Evolutionary conservation across 2,797 vertebrate species (phyloP).

Genomic region (Myioborus melanocephalus): DNA sequence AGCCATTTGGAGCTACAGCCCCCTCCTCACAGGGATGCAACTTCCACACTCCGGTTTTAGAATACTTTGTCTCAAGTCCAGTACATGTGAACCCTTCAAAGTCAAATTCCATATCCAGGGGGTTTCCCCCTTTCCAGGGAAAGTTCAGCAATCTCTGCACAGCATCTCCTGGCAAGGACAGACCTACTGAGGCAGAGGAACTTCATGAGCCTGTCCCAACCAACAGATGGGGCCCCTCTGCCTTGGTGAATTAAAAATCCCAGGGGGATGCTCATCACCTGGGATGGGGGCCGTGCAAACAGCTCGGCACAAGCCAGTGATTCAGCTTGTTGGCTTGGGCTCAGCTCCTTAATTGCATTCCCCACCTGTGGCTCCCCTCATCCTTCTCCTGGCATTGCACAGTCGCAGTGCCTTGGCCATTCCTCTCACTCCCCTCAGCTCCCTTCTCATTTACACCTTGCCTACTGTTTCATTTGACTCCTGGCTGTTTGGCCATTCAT

Average conservation of each 20-base stretch:
- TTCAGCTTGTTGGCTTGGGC: background rate
- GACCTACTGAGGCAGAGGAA: background rate
- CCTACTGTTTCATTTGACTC: background rate
- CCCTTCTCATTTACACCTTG: conserved; percentile 6
- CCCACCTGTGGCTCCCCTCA: background rate
- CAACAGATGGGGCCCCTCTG: background rate
- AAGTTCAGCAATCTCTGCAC: background rate
- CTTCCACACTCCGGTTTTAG: background rate
- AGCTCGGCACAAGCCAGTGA: rapidly evolving
- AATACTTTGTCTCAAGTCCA: background rate
- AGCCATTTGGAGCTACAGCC: background rate
- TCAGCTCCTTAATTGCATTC: background rate
- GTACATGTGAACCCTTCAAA: rapidly evolving
- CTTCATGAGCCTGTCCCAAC: background rate
- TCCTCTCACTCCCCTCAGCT: background rate
- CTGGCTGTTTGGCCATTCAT: background rate
- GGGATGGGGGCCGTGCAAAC: background rate
- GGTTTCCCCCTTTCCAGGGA: background rate
- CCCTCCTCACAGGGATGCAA: rapidly evolving
- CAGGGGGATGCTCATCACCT: background rate
- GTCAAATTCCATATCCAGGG: background rate
- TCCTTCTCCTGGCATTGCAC: background rate
- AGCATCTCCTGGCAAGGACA: background rate
- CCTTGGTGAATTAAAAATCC: background rate
- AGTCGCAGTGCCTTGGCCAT: background rate